Conservation (phyloP, 2,888 invertebrate genomes). For the Selenia dentaria region DNA sequence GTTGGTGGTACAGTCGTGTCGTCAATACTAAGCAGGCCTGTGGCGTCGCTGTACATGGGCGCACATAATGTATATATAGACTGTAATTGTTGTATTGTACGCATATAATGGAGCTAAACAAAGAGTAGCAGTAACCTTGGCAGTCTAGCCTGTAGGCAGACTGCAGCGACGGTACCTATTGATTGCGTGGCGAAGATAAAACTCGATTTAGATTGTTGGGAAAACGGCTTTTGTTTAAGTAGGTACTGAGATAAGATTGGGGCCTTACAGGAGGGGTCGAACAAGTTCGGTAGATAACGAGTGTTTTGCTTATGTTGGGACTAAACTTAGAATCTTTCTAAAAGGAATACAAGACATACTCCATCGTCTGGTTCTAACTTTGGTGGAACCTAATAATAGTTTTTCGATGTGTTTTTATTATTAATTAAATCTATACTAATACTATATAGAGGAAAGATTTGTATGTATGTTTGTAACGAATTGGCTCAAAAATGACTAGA, state of each 20-base stretch:
- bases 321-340: too few relatives aligned
- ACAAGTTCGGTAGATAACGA: background rate
- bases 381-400: too few relatives aligned
- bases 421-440: too few relatives aligned
- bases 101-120: slow-evolving; percentile 5
- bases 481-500: too few relatives aligned
- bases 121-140: slow-evolving; percentile 27
- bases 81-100: slow-evolving; percentile 9
- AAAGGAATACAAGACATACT: too few relatives aligned
- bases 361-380: too few relatives aligned
- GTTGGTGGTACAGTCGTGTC: background rate
- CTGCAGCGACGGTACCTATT: slow-evolving; percentile 22
- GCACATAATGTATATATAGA: slow-evolving; percentile 3
- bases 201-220: slow-evolving; percentile 5
- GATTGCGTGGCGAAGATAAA: slow-evolving; percentile 15
- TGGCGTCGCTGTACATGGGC: slow-evolving; percentile 7
- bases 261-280: background rate
- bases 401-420: too few relatives aligned
- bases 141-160: slow-evolving; percentile 34
- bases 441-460: too few relatives aligned
- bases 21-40: slow-evolving; percentile 8
- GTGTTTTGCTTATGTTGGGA: too few relatives aligned
- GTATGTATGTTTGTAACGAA: too few relatives aligned
- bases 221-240: background rate
- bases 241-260: slow-evolving; percentile 6